Conservation (phyloP, 2,113 vertebrate species). For the Coturnix japonica region DNA sequence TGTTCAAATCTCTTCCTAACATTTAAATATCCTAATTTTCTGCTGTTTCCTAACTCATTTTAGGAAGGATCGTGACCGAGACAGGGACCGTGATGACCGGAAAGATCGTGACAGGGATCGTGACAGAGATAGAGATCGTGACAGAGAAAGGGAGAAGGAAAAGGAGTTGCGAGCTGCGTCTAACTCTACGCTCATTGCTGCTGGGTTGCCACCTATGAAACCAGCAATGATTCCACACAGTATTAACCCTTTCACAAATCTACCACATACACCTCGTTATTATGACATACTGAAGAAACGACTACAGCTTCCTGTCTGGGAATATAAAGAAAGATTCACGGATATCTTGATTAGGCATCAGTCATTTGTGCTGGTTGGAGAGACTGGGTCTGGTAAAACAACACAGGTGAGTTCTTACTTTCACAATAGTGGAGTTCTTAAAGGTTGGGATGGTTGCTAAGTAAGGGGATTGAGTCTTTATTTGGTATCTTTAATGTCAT, state of each 20-base stretch:
- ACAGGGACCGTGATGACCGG: slow-evolving; percentile 88
- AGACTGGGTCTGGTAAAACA: slow-evolving; percentile 96
- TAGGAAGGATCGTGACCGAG: slow-evolving; percentile 92
- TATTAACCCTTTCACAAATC: slow-evolving; percentile 94
- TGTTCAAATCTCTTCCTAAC: not conserved
- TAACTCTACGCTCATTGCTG: slow-evolving; percentile 75
- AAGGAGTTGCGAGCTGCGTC: slow-evolving; percentile 80
- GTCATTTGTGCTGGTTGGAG: slow-evolving; percentile 93
- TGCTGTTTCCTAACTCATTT: slow-evolving; percentile 34
- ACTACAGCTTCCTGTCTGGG: slow-evolving; percentile 94
- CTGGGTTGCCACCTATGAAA: slow-evolving; percentile 81
- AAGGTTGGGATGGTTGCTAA: not conserved
- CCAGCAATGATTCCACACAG: slow-evolving; percentile 88
- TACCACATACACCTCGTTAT: slow-evolving; percentile 94
- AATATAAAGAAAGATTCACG: slow-evolving; percentile 93
- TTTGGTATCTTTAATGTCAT: not conserved
- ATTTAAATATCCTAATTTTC: not conserved
- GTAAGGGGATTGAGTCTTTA: not conserved
- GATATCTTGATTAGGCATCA: slow-evolving; percentile 91
- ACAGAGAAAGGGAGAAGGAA: slow-evolving; percentile 90
- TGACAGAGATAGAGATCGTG: slow-evolving; percentile 88
- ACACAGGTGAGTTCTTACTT: slow-evolving; percentile 86
- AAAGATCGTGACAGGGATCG: slow-evolving; percentile 87
- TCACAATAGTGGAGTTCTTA: not conserved
- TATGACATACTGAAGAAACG: slow-evolving; percentile 95